Conservation (phyloP, 2,113 vertebrate species). For the Fulica atra region DNA sequence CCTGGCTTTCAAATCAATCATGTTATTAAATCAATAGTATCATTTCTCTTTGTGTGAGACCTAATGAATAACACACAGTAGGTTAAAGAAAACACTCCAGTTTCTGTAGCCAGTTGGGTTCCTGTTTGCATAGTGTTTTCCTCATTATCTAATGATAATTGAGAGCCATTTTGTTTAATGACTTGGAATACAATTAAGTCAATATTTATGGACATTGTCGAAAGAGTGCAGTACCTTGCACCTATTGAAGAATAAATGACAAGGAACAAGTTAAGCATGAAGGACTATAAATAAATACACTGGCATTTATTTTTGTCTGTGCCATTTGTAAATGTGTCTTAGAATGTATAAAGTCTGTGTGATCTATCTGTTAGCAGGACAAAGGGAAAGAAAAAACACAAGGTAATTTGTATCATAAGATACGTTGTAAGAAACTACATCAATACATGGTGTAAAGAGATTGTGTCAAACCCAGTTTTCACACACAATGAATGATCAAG, state of each 20-base stretch:
- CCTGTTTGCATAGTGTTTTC: neutral
- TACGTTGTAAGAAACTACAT: neutral
- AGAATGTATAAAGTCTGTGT: neutral
- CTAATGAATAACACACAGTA: neutral
- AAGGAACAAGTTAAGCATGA: neutral
- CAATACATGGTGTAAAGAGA: neutral
- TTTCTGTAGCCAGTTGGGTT: neutral
- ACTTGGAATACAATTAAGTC: conserved; percentile 33
- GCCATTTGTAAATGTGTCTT: neutral
- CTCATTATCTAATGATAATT: conserved; percentile 30
- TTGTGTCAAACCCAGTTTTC: neutral
- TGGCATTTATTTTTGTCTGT: neutral
- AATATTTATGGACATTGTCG: conserved; percentile 9
- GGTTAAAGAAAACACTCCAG: neutral
- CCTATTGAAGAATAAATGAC: neutral
- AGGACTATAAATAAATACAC: neutral
- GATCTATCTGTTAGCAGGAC: neutral
- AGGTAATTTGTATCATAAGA: neutral
- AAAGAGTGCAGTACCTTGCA: neutral
- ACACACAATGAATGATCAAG: neutral
- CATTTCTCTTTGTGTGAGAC: neutral
- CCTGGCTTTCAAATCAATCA: conserved; percentile 13
- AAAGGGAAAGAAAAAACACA: neutral
- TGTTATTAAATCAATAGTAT: conserved; percentile 2
- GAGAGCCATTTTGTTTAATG: conserved; percentile 21